A percentile compares a stretch with the other conserved stretches of the same genome.
Evolutionary conservation across 1,140 invertebrate genomes (phyloP).

Genomic region (Copidosoma floridanum): DNA sequence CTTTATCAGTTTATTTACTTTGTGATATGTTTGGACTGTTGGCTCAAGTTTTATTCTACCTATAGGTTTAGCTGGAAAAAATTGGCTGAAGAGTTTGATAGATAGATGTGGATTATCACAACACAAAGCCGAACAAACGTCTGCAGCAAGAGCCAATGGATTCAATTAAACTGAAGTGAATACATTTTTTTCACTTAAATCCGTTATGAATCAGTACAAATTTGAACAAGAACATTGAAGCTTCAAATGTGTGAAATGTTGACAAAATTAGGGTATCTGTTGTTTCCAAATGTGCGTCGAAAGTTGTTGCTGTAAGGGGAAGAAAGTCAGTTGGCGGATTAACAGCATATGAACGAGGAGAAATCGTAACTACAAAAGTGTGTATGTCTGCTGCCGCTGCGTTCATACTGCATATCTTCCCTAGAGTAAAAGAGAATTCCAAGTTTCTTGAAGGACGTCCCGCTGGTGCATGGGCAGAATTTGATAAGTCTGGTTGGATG

Average conservation of each 20-base stretch:
- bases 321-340: constrained; percentile 34
- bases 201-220: not conserved
- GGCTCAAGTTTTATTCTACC: too few relatives aligned
- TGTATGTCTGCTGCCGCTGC: constrained; percentile 44
- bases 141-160: not conserved
- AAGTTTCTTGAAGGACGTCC: constrained; percentile 32
- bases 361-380: constrained; percentile 43
- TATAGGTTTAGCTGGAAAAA: constrained; percentile 6
- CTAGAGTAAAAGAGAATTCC: constrained; percentile 37
- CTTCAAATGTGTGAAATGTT: not conserved
- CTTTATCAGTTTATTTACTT: too few relatives aligned
- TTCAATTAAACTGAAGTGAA: not conserved
- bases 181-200: not conserved
- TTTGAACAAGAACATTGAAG: too few relatives aligned
- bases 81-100: constrained; percentile 3
- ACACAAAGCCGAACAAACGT: constrained; percentile 7
- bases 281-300: not conserved
- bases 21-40: too few relatives aligned
- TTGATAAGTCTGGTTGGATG: constrained; percentile 28
- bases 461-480: constrained; percentile 10
- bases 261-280: constrained; percentile 12
- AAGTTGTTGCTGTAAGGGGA: constrained; percentile 14
- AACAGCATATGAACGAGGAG: constrained; percentile 38
- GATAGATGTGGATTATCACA: not conserved
- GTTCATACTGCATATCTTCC: constrained; percentile 47